Percentiles rank a stretch among this genome's conserved stretches.
These are phyloP conservation scores for Netelia virgata DNA, from an alignment of 2,888 invertebrate genomes.

Conservation along the genomic window DNA sequence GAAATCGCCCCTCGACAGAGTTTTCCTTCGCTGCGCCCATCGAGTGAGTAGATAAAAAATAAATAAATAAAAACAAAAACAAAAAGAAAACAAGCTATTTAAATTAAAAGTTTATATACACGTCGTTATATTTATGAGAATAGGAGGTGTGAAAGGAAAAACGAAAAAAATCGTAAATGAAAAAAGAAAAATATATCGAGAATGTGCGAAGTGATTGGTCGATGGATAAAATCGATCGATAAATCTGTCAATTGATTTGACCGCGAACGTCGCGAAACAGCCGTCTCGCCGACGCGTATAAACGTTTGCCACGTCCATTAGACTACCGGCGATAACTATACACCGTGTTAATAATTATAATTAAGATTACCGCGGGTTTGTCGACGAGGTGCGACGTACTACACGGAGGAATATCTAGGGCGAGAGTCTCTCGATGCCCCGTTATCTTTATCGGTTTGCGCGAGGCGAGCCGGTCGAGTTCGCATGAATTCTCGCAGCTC, in stretches of 20 bases:
- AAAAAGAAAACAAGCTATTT: background rate
- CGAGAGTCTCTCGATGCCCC: conserved; percentile 62
- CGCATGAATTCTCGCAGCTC: conserved; percentile 43
- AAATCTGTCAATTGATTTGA: conserved; percentile 5
- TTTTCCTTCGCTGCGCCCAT: conserved; percentile 83
- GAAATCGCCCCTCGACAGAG: conserved; percentile 84
- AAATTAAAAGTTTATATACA: background rate
- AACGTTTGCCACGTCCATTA: conserved; percentile 44
- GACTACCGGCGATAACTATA: conserved; percentile 47
- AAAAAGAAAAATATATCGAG: background rate
- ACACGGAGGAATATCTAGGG: conserved; percentile 42
- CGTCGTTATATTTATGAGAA: background rate
- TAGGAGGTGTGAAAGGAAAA: background rate
- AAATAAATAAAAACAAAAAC: background rate
- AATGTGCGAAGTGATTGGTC: background rate
- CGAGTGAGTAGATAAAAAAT: conserved; percentile 77
- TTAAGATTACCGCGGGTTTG: conserved; percentile 47
- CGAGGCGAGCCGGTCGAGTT: conserved; percentile 39
- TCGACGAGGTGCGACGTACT: conserved; percentile 32
- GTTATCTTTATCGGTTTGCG: conserved; percentile 73
- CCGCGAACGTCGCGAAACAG: too few species aligned
- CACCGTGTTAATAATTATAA: conserved; percentile 37
- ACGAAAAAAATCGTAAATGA: background rate
- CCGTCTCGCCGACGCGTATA: background rate
- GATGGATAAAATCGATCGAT: too few species aligned